Base-by-base conservation (phyloP, 1,140 invertebrate species). In the Nasonia vitripennis region DNA sequence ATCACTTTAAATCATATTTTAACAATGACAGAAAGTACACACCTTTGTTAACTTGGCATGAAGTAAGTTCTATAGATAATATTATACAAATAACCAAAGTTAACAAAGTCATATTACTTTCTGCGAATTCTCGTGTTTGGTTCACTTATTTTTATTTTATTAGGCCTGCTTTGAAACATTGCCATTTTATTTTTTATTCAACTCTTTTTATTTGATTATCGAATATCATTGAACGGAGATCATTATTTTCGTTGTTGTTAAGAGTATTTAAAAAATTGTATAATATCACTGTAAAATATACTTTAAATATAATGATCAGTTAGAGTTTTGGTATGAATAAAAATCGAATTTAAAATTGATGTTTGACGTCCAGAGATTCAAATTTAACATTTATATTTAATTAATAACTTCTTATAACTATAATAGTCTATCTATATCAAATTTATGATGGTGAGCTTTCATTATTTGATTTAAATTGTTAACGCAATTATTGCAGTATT, bases 91-190 rank as follows among this genome's bases (percentile, higher is more conserved):
- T 74, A 51, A 51, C 37, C 48, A 41, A 74, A 71, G 4, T 71
- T 71, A 55, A 68, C 34, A 55, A 86, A 82, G 75, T 86, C 67
- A 71, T 78, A 34, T 12, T 71, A 78, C 71, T 83, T 82, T 55
- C 45, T 80, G 68, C 37, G 45, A 55, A 34, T 34, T 79, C 51
- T 67, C n/a, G 11, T 74, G 3, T 23, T 67, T 62, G 9, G 17
- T 70, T 71, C 41, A 79, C 55, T 79, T 70, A 27, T 41, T 82
- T 55, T 78, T 31, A 70, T 67, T 55, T 78, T 7, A 51, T 83
- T 84, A 84, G 82, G 82, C 86, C 79, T 84, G 62, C 23, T 17
- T 84, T 80, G 79, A 87, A 83, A 83, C 78, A 84, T 71, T 79
- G 83, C 82, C 83, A 71, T 81, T 73, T 48, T 7, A 62, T 62